These are phyloP conservation scores for Dolichallabes microphthalmus DNA, from an alignment of 2,113 vertebrate genomes.

Conservation along the genomic window DNA sequence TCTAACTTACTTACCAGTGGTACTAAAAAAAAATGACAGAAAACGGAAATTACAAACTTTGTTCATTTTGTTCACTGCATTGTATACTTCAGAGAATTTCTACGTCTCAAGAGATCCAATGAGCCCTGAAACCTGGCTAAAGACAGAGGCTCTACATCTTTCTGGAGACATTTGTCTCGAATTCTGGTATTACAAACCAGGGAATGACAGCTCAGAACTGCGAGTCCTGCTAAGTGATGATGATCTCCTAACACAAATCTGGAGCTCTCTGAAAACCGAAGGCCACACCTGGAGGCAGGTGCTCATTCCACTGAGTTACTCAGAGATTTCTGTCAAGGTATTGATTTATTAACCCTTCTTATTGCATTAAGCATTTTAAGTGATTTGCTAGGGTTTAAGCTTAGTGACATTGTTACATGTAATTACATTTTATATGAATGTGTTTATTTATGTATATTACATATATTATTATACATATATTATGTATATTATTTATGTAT, in stretches of 20 bases:
- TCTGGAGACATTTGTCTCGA: conserved; percentile 77
- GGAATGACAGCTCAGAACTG: conserved; percentile 64
- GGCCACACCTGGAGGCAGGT: conserved; percentile 72
- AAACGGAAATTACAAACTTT: neutral
- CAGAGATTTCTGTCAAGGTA: conserved; percentile 72
- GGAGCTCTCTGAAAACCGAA: conserved; percentile 67
- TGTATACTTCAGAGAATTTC: conserved; percentile 60
- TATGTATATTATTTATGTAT: too few relatives aligned
- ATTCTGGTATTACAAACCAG: conserved; percentile 80
- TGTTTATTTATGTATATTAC: too few relatives aligned
- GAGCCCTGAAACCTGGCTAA: conserved; percentile 60
- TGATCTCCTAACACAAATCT: conserved; percentile 57
- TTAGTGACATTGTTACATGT: neutral
- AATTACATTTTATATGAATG: neutral
- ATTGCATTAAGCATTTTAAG: neutral
- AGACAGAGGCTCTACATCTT: conserved; percentile 64
- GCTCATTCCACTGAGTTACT: conserved; percentile 62
- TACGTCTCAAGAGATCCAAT: conserved; percentile 65
- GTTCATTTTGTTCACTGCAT: conserved; percentile 4
- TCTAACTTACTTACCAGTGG: neutral
- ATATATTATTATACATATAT: too few relatives aligned
- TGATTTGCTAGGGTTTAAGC: neutral
- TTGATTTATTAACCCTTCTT: neutral
- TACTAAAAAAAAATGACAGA: neutral
- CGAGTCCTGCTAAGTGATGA: conserved; percentile 65